phyloP scores from a whole-genome alignment of 1,140 invertebrate species.

The Ceratosolen fusciceps region DNA sequence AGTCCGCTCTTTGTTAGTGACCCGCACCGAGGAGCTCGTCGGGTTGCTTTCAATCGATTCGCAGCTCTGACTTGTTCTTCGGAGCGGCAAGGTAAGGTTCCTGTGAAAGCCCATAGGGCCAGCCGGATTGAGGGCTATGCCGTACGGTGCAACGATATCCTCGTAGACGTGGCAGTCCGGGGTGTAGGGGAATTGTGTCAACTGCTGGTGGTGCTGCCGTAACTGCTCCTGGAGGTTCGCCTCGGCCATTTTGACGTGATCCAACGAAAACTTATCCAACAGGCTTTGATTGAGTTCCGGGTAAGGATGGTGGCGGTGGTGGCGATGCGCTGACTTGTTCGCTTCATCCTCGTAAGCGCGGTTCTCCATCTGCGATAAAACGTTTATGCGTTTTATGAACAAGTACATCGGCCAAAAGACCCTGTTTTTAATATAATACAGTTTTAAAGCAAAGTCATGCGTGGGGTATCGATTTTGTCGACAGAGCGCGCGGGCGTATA shows the following conservation, averaged over 20 bases:
- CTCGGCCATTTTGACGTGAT: neutral
- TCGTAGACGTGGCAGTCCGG: conserved; percentile 64
- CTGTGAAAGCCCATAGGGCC: conserved; percentile 51
- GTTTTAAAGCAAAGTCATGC: too few relatives aligned
- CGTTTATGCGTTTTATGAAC: neutral
- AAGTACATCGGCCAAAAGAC: neutral
- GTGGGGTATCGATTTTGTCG: too few relatives aligned
- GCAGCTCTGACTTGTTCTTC: conserved; percentile 49
- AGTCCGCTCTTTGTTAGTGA: conserved; percentile 57
- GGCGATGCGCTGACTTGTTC: conserved; percentile 45
- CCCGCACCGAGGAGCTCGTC: conserved; percentile 58
- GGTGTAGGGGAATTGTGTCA: conserved; percentile 15
- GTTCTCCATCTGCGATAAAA: conserved; percentile 65
- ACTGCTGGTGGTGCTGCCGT: conserved; percentile 16
- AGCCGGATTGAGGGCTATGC: conserved; percentile 25
- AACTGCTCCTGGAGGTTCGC: conserved; percentile 32
- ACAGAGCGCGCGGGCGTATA: too few relatives aligned
- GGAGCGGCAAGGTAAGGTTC: conserved; percentile 60
- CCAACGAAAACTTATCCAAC: neutral
- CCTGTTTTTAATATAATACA: too few relatives aligned
- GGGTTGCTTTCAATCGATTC: conserved; percentile 42
- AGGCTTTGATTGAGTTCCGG: neutral
- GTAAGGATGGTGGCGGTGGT: conserved; percentile 8
- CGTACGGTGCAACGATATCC: conserved; percentile 57
- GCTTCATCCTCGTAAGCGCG: conserved; percentile 65